Evolutionary conservation across 2,888 invertebrate genomes (phyloP).

Genomic region (Rhingia campestris): DNA sequence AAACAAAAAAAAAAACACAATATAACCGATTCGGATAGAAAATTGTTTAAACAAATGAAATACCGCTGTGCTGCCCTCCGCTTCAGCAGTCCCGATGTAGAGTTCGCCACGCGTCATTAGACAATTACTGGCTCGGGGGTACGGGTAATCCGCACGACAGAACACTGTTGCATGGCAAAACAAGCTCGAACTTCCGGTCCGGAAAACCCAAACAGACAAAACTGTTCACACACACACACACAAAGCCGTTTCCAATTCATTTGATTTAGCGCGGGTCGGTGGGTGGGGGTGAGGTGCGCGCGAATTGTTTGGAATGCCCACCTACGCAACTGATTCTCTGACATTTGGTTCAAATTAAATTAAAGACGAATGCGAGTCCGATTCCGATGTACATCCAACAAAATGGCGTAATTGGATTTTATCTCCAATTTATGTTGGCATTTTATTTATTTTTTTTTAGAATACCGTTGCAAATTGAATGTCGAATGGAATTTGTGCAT

Average conservation of each 20-base stretch:
- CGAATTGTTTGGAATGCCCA: constrained; percentile 3
- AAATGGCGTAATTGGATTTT: neutral
- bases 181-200: constrained; percentile 45
- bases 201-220: constrained; percentile 15
- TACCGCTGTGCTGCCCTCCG: neutral
- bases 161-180: constrained; percentile 38
- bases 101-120: constrained; percentile 60
- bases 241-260: constrained; percentile 16
- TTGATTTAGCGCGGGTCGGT: constrained; percentile 6
- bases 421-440: constrained; percentile 2
- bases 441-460: constrained; percentile 6
- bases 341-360: constrained; percentile 48
- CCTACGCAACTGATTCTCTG: constrained; percentile 51
- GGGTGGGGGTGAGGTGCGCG: neutral
- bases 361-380: constrained; percentile 20
- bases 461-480: no score
- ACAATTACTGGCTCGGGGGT: constrained; percentile 45
- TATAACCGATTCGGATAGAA: neutral
- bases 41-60: constrained; percentile 62
- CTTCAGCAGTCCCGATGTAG: neutral
- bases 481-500: no score
- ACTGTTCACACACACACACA: constrained; percentile 1
- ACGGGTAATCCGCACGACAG: constrained; percentile 36
- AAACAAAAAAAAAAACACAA: constrained; percentile 3
- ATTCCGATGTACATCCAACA: constrained; percentile 8